Conservation (phyloP, 1,140 invertebrate genomes). For the Neodiprion fabricii region DNA sequence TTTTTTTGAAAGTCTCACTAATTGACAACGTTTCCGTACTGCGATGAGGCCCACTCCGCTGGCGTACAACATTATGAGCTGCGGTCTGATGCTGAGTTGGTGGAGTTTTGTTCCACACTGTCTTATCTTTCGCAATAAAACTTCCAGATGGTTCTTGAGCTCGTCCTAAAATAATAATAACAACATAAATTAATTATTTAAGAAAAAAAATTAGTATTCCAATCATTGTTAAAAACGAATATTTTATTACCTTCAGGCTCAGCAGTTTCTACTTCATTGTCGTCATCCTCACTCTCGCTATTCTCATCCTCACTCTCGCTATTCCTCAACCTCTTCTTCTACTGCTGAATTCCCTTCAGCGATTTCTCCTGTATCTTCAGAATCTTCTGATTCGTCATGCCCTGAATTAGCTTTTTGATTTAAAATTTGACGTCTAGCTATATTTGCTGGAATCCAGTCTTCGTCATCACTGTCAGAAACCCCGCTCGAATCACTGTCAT, state of each 20-base stretch:
- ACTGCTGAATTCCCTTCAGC: neutral
- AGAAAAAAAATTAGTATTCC: too few species aligned
- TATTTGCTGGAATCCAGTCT: constrained; percentile 14
- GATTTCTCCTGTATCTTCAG: constrained; percentile 18
- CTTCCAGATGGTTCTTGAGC: constrained; percentile 4
- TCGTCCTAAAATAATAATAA: constrained; percentile 21
- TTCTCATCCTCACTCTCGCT: constrained; percentile 18
- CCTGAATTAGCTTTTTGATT: too few species aligned
- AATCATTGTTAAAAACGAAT: too few species aligned
- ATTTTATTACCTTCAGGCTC: too few species aligned
- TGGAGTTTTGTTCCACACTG: constrained; percentile 24
- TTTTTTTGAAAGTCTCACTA: constrained; percentile 26
- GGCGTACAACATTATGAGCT: constrained; percentile 26
- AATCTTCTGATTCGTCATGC: neutral
- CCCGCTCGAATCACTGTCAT: neutral
- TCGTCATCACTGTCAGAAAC: constrained; percentile 18
- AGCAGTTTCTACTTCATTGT: neutral
- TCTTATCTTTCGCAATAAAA: constrained; percentile 23
- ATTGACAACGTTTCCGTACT: constrained; percentile 20
- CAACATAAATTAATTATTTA: too few species aligned
- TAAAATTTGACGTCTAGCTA: neutral
- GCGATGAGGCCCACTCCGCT: constrained; percentile 27
- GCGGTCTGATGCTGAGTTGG: constrained; percentile 24
- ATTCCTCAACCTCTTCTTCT: constrained; percentile 24
- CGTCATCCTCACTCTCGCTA: neutral